A percentile compares a stretch with the other conserved stretches of the same genome.
phyloP scores from a whole-genome alignment of 2,797 vertebrate species.

The Rhabdophis nuchalis region DNA sequence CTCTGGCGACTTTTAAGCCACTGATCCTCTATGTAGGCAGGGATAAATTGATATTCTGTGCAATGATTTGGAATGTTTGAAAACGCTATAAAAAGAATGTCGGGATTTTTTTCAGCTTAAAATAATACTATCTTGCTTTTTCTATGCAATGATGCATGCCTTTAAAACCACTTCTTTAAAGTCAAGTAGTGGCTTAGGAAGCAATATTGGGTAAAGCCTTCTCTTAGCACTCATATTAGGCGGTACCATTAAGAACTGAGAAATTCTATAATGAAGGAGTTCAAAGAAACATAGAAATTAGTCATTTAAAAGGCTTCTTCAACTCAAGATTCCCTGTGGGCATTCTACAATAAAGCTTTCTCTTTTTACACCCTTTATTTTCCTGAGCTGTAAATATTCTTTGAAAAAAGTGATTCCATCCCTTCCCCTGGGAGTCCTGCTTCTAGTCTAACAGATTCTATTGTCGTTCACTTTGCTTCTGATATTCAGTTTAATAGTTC shows the following conservation, averaged over 20 bases:
- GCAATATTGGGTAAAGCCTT: constrained; percentile 2
- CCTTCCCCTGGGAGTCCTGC: constrained; percentile 18
- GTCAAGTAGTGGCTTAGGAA: constrained; percentile 2
- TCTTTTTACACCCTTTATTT: constrained; percentile 4
- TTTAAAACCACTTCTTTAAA: neutral
- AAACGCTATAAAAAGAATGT: neutral
- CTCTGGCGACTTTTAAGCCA: no score
- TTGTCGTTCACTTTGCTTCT: constrained; percentile 15
- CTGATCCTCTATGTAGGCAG: neutral
- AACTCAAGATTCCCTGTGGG: neutral
- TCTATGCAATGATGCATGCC: neutral
- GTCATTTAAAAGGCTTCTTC: constrained; percentile 22
- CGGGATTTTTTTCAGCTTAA: neutral
- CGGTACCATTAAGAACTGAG: constrained; percentile 8
- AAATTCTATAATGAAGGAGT: constrained; percentile 17
- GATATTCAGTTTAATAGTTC: constrained; percentile 18
- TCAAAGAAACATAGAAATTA: constrained; percentile 27
- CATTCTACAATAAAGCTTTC: constrained; percentile 38
- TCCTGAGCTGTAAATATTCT: constrained; percentile 25
- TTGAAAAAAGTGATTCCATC: constrained; percentile 22
- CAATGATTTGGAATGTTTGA: neutral
- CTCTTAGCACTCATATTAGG: neutral
- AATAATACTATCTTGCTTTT: neutral
- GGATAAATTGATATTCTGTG: neutral
- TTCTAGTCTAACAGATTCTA: neutral